Base-by-base conservation (phyloP, 2,888 invertebrate genomes). In the Spodoptera picta region DNA sequence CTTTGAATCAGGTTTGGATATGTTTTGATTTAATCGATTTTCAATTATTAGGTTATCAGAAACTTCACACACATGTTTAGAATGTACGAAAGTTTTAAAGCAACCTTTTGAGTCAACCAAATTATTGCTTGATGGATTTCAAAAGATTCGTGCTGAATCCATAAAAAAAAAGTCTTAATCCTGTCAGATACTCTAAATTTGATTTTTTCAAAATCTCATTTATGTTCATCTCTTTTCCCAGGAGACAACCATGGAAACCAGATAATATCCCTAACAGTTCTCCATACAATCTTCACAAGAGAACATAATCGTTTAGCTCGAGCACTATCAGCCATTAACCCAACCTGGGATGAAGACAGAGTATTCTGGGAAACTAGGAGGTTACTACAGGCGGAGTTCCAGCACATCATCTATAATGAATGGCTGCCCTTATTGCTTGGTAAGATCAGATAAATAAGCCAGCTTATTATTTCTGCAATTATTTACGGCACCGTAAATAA, bases 231-330 rank as follows among this genome's bases (percentile, higher is more conserved):
- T 47, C 3, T 31, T n/a, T 49, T 31, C n/a, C 4, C 74, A 97
- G 98, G 98, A 11, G 98, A 98, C 83, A 95, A 95, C 4, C 96
- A 97, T 69, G 96, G 96, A 1, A 98, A 98, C 90, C 97, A 97
- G 87, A 96, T 97, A 78, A 96, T 97, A 9, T 96, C 97, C 0
- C 91, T 98, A 49, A 96, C 97, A 0, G 95, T 96, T 0, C 82
- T 98, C 0, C 98, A 98, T 75, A 96, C 96, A 0, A 82, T 98
- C 7, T 96, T 97, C 84, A 95, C 97, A 19, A 95, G 98, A 41
- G 98, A 98, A 82, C 98, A 98, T 87, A 98, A 98, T 88, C 95
- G 97, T 0, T 83, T 98, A 1, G 97, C 97, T 0, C 89, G 90
- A 2, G 94, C 93, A 3, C 86, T 98, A 31, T 81, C 92, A 0